Conservation (phyloP, 1,140 invertebrate genomes). For the Caenorhabditis briggsae region DNA sequence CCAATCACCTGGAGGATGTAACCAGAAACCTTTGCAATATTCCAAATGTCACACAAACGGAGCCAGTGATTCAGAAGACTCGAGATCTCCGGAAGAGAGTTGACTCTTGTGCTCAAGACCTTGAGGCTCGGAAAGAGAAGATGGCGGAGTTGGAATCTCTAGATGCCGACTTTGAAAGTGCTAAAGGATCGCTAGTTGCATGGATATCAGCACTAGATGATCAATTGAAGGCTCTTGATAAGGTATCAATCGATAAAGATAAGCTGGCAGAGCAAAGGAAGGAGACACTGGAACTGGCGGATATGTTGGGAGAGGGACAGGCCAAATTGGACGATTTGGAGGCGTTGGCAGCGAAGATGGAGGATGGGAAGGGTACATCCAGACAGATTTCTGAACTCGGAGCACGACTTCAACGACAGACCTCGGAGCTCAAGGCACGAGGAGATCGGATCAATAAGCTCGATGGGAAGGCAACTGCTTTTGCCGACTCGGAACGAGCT, state of each 20-base stretch:
- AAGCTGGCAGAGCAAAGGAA: constrained; percentile 50
- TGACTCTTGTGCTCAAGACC: constrained; percentile 3
- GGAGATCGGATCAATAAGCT: constrained; percentile 58
- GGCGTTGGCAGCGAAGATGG: not conserved
- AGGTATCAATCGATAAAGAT: constrained; percentile 39
- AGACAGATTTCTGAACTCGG: not conserved
- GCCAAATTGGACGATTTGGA: constrained; percentile 46
- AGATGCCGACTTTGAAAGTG: constrained; percentile 19
- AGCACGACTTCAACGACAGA: not conserved
- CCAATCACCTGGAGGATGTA: not conserved
- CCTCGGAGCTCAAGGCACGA: constrained; percentile 31
- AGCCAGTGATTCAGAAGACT: constrained; percentile 14
- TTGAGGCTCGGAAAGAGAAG: constrained; percentile 17
- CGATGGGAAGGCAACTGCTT: constrained; percentile 50
- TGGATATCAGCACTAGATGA: constrained; percentile 45
- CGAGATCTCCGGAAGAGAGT: constrained; percentile 9
- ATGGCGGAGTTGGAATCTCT: not conserved
- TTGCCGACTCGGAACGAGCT: constrained; percentile 6
- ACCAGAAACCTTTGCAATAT: constrained; percentile 24
- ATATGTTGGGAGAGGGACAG: constrained; percentile 31
- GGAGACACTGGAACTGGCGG: not conserved
- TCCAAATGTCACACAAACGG: constrained; percentile 53
- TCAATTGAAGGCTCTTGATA: constrained; percentile 20
- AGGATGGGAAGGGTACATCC: not conserved
- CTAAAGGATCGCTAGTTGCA: not conserved